Base-by-base conservation (phyloP, 1,140 invertebrate species). In the Drosophila fuyamai region DNA sequence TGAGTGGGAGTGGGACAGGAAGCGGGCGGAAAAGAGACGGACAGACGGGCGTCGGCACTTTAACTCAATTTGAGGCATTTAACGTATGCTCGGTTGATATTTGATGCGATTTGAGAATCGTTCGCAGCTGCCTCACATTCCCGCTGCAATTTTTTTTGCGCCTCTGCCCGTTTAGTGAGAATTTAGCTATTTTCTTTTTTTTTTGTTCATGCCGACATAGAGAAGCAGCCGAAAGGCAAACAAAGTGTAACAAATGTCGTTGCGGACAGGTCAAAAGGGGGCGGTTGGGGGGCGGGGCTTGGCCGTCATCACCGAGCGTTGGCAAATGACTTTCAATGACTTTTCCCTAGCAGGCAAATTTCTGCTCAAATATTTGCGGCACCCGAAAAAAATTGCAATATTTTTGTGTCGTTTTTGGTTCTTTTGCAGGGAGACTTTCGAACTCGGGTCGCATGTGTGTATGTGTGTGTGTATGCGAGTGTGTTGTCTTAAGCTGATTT, bases 11-110 rank as follows among this genome's bases (percentile, higher is more conserved):
- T n/a, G 36, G 10, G 14, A 23, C 18, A 13, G 18, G 43, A 35
- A n/a, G 12, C 14, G 14, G 41, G 12, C 29, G 46, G 18, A 29
- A n/a, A 13, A 35, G 48, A 13, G 48, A 43, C 13, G 14, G 66
- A n/a, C 59, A 54, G 71, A 83, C 71, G 66, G 74, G 65, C 82
- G 76, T 67, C 79, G 72, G 76, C 84, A 88, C 83, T 91, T 91
- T 91, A 91, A 91, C 88, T 91, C 88, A 91, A 91, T 91, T 91
- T 91, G 88, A 91, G 88, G 88, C 88, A 91, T 91, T 91, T 91
- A 91, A 91, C 88, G 88, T 91, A 91, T 91, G 88, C 88, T 91
- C 79, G 77, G 88, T 86, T 91, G 88, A 84, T 91, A 91, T 91
- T 91, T 91, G 88, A 91, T 91, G 88, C 88, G 88, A 91, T 91